These are phyloP conservation scores for Pipistrellus nathusii DNA, from an alignment of 2,797 vertebrate species.

Conservation along the genomic window DNA sequence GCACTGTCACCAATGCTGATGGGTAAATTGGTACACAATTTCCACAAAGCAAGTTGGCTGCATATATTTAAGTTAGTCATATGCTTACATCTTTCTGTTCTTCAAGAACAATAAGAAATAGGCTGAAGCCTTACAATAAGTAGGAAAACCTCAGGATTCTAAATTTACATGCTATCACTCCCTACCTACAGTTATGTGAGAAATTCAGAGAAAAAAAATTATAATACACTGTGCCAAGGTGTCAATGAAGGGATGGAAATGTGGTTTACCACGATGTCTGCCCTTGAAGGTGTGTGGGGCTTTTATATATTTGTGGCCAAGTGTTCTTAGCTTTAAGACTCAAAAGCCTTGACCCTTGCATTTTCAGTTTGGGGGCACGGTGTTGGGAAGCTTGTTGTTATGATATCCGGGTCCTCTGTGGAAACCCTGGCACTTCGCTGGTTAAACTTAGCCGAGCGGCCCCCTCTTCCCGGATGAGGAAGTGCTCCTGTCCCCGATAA, in stretches of 20 bases:
- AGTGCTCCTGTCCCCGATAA: slow-evolving; percentile 46
- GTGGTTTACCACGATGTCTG: background rate
- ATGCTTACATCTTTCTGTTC: background rate
- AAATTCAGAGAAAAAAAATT: slow-evolving; percentile 27
- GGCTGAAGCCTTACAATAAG: slow-evolving; percentile 10
- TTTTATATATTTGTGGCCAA: background rate
- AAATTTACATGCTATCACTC: background rate
- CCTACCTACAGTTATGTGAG: background rate
- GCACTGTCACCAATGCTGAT: background rate
- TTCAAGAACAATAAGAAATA: slow-evolving; percentile 21
- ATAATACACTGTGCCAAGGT: background rate
- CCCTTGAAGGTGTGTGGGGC: background rate
- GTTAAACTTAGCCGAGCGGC: slow-evolving; percentile 43
- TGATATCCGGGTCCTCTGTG: background rate
- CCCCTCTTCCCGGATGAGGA: slow-evolving; percentile 58
- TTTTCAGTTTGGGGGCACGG: background rate
- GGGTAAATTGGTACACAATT: slow-evolving; percentile 16
- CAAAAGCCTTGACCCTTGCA: background rate
- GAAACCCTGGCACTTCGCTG: background rate
- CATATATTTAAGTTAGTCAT: background rate
- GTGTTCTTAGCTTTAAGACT: background rate
- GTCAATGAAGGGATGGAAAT: background rate
- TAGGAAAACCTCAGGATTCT: slow-evolving; percentile 36
- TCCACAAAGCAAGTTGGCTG: slow-evolving; percentile 39
- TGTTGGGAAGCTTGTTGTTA: background rate